phyloP scores from a whole-genome alignment of 2,113 vertebrate species.

The Puma concolor region DNA sequence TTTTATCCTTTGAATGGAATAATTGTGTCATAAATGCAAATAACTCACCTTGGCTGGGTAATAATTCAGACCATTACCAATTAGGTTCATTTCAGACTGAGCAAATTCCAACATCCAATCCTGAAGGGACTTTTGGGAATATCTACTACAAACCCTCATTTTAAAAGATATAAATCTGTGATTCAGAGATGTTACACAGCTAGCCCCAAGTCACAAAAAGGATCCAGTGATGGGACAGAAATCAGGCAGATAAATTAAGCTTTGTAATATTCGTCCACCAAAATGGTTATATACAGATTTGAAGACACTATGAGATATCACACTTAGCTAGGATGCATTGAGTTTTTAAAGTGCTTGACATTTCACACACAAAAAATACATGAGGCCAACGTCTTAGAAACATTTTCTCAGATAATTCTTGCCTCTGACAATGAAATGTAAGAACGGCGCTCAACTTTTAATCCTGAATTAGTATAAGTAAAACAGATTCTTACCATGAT shows the following conservation, averaged over 20 bases:
- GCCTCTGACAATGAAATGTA: neutral
- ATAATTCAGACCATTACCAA: neutral
- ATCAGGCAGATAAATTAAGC: neutral
- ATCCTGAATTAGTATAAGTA: slow-evolving; percentile 40
- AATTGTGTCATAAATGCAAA: neutral
- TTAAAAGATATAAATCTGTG: neutral
- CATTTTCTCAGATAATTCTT: slow-evolving; percentile 39
- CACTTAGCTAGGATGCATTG: neutral
- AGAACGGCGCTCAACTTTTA: slow-evolving; percentile 50
- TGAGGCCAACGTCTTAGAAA: slow-evolving; percentile 32
- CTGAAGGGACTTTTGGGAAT: neutral
- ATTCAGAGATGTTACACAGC: neutral
- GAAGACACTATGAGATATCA: neutral
- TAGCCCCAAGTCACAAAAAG: neutral
- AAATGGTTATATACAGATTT: slow-evolving; percentile 41
- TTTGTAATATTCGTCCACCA: slow-evolving; percentile 18
- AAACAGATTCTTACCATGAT: slow-evolving; percentile 86
- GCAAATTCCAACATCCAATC: neutral
- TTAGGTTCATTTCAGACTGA: neutral
- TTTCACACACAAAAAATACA: neutral
- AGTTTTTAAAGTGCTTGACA: neutral
- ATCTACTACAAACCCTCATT: neutral
- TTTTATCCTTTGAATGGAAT: neutral
- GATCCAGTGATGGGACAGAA: neutral
- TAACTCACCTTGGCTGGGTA: neutral